Evolutionary conservation across 2,797 vertebrate genomes (phyloP), one percentile per base, ranked within the genome.

Genomic region (Tokudaia tokunoshimensis): DNA sequence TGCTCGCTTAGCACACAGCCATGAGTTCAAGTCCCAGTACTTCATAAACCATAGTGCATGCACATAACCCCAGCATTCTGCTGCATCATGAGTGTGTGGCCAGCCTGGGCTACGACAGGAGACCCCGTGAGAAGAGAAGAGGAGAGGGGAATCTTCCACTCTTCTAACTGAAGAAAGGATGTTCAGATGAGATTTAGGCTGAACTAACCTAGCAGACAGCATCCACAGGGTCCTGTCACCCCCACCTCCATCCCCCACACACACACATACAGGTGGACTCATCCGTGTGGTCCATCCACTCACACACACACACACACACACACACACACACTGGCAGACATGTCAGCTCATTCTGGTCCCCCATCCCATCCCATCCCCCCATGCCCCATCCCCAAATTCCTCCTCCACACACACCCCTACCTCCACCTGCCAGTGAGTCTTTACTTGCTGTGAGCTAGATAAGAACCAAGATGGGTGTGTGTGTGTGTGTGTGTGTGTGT

Each of bases 381-480:
- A 63, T 63, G 8, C 6, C 61, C 61, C 9, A 3, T 24, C 9
- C 24, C 24, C 61, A 19, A 22, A 31, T 11, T 2, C 7, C 2
- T 41, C 59, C 20, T 20, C 9, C 61, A 63, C 8, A 3, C 24
- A 24, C 81, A 44, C 9, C 6, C 8, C 3, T 3, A 11, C 61
- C 29, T 55, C 22, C 4, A 7, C 26, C 41, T 37, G 37, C n/a
- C 47, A 4, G 0, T 0, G 0, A 4, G 15, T 29, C 70, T 87
- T 31, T 57, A 10, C 47, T 57, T 13, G 1, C 6, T 5, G 8
- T 4, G 11, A 34, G 8, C 52, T 17, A 1, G 3, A 29, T 2
- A 1, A 29, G 19, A 67, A 50, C 61, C 20, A 1, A 70, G 41
- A 41, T 41, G 41, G 41, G 41, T n/a, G n/a, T n/a, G n/a, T n/a